A percentile compares a stretch with the other conserved stretches of the same genome.
phyloP scores from a whole-genome alignment of 1,140 invertebrate genomes.

The Drosophila pectinifera region DNA sequence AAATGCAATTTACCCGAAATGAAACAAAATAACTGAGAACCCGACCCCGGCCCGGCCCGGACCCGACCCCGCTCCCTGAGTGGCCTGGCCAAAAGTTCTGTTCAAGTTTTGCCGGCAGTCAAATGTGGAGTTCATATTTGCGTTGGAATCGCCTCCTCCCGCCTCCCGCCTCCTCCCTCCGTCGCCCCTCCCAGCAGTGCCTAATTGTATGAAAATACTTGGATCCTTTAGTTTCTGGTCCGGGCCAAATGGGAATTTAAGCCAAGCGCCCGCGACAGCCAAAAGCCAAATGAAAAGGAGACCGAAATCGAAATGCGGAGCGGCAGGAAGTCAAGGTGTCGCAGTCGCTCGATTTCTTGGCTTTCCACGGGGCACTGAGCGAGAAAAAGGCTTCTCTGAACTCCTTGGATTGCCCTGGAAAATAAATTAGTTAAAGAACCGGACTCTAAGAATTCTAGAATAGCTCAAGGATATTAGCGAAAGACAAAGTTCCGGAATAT shows the following conservation, averaged over 20 bases:
- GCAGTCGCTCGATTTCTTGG: constrained; percentile 4
- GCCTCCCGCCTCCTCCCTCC: background rate
- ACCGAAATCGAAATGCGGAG: constrained; percentile 5
- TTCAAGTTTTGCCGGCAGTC: constrained; percentile 56
- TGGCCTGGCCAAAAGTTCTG: constrained; percentile 48
- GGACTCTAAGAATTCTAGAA: too few relatives aligned
- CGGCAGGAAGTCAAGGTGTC: constrained; percentile 34
- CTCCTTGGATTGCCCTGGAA: too few relatives aligned
- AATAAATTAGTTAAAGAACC: too few relatives aligned
- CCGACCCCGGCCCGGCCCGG: too few relatives aligned
- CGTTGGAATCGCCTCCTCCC: constrained; percentile 18
- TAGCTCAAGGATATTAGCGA: too few relatives aligned
- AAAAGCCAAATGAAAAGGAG: constrained; percentile 28
- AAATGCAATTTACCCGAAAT: constrained; percentile 70
- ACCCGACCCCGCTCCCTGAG: background rate
- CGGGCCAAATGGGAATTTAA: constrained; percentile 66
- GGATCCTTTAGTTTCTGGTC: constrained; percentile 46
- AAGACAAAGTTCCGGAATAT: too few relatives aligned
- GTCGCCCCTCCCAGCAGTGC: constrained; percentile 25
- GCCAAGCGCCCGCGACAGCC: constrained; percentile 20
- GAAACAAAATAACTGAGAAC: constrained; percentile 63
- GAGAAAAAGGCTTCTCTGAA: too few relatives aligned
- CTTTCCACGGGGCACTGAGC: background rate
- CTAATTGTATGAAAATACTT: constrained; percentile 82
- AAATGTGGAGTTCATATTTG: constrained; percentile 65